Conservation (phyloP, 2,797 vertebrate genomes). For the Hydrolagus colliei region DNA sequence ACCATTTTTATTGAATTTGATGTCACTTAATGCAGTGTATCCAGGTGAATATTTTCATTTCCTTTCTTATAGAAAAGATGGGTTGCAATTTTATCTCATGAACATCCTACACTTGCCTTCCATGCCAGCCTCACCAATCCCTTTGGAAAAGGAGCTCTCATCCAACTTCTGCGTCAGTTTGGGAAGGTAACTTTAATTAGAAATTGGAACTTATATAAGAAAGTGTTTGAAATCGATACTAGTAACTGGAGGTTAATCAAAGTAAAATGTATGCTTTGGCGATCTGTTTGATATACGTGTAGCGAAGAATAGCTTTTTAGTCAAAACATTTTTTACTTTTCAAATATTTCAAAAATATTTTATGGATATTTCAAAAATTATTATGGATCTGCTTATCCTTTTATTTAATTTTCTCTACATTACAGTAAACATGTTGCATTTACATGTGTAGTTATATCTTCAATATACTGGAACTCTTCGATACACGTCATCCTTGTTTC, state of each 20-base stretch:
- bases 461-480: no score
- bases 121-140: constrained; percentile 96
- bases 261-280: not conserved
- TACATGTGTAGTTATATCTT: no score
- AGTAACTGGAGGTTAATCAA: not conserved
- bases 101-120: constrained; percentile 91
- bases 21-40: no score
- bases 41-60: not conserved
- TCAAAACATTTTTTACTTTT: no score
- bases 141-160: constrained; percentile 94
- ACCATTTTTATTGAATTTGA: no score
- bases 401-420: no score
- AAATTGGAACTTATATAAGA: not conserved
- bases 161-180: constrained; percentile 92
- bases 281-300: not conserved
- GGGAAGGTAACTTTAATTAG: constrained; percentile 71
- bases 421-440: no score
- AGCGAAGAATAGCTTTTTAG: not conserved
- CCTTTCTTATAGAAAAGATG: constrained; percentile 75
- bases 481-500: no score
- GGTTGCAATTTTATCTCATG: constrained; percentile 88
- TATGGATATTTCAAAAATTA: no score
- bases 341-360: no score
- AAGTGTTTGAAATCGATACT: not conserved
- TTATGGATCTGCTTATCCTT: no score